Conservation (phyloP, 1,140 invertebrate genomes). For the Hormaphis cornu region DNA sequence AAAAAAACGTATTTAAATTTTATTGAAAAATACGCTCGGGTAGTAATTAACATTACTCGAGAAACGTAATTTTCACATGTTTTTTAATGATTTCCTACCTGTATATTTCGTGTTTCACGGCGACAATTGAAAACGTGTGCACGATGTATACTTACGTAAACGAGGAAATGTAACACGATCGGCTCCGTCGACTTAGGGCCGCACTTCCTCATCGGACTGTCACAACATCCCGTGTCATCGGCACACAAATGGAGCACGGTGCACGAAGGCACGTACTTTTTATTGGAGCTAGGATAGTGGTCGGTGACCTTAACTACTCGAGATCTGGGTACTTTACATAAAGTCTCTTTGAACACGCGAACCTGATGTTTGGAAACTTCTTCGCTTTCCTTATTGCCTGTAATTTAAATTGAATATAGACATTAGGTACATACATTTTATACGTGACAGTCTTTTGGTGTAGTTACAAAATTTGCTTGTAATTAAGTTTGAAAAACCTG, state of each 20-base stretch:
- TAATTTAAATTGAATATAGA: not conserved
- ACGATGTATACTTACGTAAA: constrained; percentile 12
- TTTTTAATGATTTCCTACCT: no score
- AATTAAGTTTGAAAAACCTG: no score
- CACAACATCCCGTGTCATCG: constrained; percentile 69
- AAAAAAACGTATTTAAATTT: no score
- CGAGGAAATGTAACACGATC: constrained; percentile 49
- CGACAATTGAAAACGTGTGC: no score
- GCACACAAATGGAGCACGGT: constrained; percentile 62
- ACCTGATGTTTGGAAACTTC: constrained; percentile 51
- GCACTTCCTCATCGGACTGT: constrained; percentile 52
- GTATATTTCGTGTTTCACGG: no score
- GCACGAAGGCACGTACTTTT: constrained; percentile 61
- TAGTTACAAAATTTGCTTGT: no score
- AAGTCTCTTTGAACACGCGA: constrained; percentile 49
- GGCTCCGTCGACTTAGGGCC: constrained; percentile 53
- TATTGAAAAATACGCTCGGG: no score
- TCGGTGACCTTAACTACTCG: constrained; percentile 53
- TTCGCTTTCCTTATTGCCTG: not conserved
- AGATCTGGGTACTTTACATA: constrained; percentile 53
- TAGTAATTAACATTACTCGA: no score
- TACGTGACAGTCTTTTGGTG: no score
- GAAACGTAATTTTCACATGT: no score
- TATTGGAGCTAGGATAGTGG: constrained; percentile 56
- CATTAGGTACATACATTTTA: no score